Evolutionary conservation across 2,888 invertebrate genomes (phyloP), one percentile per base, ranked within the genome.

Genomic region (Rhagonycha lutea): DNA sequence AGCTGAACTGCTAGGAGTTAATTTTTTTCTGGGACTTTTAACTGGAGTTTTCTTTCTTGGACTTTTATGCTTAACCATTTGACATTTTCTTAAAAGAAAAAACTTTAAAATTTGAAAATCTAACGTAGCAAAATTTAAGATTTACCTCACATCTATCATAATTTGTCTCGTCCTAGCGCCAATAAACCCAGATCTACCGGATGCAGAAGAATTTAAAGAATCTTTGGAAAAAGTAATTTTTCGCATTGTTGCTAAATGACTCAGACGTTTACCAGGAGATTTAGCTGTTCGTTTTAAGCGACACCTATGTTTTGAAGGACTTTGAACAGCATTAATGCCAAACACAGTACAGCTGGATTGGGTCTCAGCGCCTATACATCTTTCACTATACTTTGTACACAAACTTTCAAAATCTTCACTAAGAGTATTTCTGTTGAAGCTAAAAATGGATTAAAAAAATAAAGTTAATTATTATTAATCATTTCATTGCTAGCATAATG

Each of bases 301-400:
- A 89, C 91, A 91, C 77, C 91, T 89, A 32, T 92, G 88, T 83
- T 91, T 91, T 24, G 84, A 82, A 11, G 92, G 92, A 84, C 93
- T 94, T 77, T 90, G 90, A 0, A 92, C 91, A 0, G 90, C 88
- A 80, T 90, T 89, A 74, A 90, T 86, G 2, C 91, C 91, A 83
- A 92, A 92, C 14, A 92, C 88, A 69, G 91, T 92, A 80, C 91
- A 90, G 12, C 86, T 92, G 80, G 94, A 93, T 76, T 93, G 92
- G 0, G 95, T 95, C 86, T 95, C 95, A 0, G 91, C 91, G 2
- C 94, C 94, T 70, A 95, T 90, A 83, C 91, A 95, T 76, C 95
- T 90, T 80, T 94, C 92, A 68, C 91, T 91, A 80, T 93, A 92
- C 75, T 92, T 92, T 75, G 91, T 85, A 47, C 92, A 90, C 12